Base-by-base conservation (phyloP, 2,888 invertebrate species). In the Tiliacea citrago region DNA sequence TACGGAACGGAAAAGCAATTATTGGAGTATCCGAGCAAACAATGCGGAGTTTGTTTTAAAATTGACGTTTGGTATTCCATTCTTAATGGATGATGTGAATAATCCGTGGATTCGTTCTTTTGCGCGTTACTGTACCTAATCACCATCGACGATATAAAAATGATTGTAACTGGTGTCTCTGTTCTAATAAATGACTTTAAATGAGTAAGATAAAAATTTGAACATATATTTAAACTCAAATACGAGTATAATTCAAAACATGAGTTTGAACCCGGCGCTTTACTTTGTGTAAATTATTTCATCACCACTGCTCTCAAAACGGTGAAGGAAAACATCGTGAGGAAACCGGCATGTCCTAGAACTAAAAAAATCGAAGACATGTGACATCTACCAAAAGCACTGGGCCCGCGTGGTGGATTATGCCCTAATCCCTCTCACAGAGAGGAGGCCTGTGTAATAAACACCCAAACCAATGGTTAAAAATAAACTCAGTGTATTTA, bases 31-130 rank as follows among this genome's bases (percentile, higher is more conserved):
- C 35, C 35, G 61, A 53, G 24, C 35, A 84, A 84, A 68, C 73
- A 58, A 79, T 21, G 21, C 39, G 1, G 55, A 57, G 57, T 84
- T 83, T 53, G 58, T 63, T 61, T 68, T 63, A 29, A 60, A 55
- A 57, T 73, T 68, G 73, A 70, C 83, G 66, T 70, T 79, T 78
- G 61, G 16, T 55, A 45, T 76, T 82, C 18, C 60, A 51, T 65
- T 51, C 12, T 21, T 45, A 18, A 55, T 24, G 29, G 42, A 47
- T 65, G 24, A 65, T 18, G 53, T 57, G 9, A 58, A 58, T 2
- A 45, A 66, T 53, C 51, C 4, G 18, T 39, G 49, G n/a, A 24
- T 53, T 24, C 21, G 3, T 47, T 39, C 74, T 47, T 62, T 47
- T 35, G 5, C 16, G 45, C 16, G 12, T 53, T 49, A 21, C 29